phyloP scores from a whole-genome alignment of 2,797 vertebrate species.

The Glyptemys insculpta region DNA sequence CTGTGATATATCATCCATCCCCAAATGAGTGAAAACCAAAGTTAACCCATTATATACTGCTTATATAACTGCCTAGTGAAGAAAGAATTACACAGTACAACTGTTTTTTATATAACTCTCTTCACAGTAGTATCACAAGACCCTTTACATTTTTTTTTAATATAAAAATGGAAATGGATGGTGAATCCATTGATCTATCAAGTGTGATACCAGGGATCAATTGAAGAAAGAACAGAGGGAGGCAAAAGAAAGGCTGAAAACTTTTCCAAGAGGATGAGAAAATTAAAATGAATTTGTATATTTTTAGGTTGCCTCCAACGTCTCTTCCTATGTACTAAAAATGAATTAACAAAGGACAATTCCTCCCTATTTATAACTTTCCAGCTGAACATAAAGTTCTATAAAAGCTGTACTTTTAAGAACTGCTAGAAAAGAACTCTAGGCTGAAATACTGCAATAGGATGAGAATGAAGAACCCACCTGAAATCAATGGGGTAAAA shows the following conservation, averaged over 20 bases:
- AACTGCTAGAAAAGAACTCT: constrained; percentile 13
- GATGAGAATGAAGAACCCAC: neutral
- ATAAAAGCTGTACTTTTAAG: constrained; percentile 4
- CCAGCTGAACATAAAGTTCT: neutral
- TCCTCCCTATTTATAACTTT: constrained; percentile 32
- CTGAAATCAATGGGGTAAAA: neutral
- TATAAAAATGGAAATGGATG: neutral
- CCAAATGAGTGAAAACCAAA: neutral
- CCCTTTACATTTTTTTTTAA: neutral
- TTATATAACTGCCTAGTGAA: neutral
- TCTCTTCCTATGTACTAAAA: neutral
- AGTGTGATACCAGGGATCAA: neutral
- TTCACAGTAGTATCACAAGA: neutral
- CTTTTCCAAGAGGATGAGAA: neutral
- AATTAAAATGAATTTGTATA: neutral
- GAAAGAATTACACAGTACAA: neutral
- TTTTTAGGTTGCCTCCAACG: constrained; percentile 34
- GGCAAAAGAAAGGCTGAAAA: neutral
- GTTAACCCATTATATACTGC: neutral
- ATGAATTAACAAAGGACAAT: neutral
- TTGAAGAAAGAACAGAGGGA: neutral
- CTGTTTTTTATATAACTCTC: neutral
- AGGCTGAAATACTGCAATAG: neutral
- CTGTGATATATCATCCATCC: neutral
- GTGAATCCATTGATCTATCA: neutral